These are phyloP conservation scores for Ceratothoa steindachneri DNA, from an alignment of 2,888 invertebrate species.

Conservation along the genomic window DNA sequence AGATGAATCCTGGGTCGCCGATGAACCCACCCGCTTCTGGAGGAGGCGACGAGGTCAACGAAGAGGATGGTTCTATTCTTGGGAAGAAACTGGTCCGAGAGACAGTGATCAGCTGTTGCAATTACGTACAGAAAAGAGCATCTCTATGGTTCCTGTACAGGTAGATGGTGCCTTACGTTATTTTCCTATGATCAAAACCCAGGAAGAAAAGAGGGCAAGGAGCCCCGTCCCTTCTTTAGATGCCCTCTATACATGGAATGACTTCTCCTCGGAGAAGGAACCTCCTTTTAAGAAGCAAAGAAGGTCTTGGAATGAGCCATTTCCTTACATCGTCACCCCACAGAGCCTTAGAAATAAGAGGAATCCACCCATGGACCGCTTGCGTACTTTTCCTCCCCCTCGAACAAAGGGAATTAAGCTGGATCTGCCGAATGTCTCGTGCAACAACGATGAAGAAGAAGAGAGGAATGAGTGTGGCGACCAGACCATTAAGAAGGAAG, in stretches of 20 bases:
- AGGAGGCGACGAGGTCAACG: not conserved
- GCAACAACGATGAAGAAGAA: not conserved
- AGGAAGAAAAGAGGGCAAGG: not conserved
- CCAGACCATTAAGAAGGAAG: not conserved
- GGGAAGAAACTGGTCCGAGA: not conserved
- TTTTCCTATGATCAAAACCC: not conserved
- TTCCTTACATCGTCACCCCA: not conserved
- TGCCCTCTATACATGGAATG: not conserved
- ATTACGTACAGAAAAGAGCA: not conserved
- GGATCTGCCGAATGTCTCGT: not conserved
- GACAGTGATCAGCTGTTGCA: slow-evolving; percentile 1
- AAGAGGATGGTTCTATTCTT: not conserved
- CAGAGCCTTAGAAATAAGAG: not conserved
- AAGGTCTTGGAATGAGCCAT: not conserved
- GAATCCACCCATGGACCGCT: not conserved
- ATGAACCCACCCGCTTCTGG: not conserved
- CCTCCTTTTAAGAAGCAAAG: not conserved
- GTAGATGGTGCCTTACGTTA: not conserved
- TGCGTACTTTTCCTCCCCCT: not conserved
- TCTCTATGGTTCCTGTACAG: not conserved
- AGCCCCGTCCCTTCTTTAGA: not conserved
- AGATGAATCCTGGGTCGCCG: not conserved
- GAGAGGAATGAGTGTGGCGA: not conserved
- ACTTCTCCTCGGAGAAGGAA: not conserved
- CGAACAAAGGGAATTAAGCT: not conserved